Percentiles rank a stretch among this genome's conserved stretches.
phyloP scores from a whole-genome alignment of 2,888 invertebrate species.

The Aquatica leii region DNA sequence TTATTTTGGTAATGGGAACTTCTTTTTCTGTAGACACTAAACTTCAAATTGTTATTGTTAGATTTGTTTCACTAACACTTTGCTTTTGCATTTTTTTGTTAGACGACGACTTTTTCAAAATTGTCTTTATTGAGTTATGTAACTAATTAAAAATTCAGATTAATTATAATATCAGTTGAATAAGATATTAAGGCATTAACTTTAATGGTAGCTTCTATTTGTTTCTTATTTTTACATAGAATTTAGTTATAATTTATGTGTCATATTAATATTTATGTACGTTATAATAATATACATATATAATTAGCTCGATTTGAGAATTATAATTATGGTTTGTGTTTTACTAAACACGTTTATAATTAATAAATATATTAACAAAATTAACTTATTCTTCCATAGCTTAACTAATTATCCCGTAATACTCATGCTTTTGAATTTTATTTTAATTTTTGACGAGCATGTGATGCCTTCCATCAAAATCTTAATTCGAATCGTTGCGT shows the following conservation, averaged over 20 bases:
- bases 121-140: conserved; percentile 21
- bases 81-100: background rate
- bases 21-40: conserved; percentile 10
- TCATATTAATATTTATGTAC: conserved; percentile 37
- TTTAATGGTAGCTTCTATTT: conserved; percentile 35
- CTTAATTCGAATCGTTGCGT: too few relatives aligned
- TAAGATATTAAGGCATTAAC: conserved; percentile 28
- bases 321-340: conserved; percentile 27
- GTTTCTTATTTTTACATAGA: conserved; percentile 29
- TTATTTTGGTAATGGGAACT: conserved; percentile 6
- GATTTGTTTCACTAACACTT: conserved; percentile 4
- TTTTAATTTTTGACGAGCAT: background rate
- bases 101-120: background rate
- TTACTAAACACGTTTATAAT: conserved; percentile 25
- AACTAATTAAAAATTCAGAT: conserved; percentile 15
- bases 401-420: conserved; percentile 18
- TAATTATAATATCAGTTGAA: conserved; percentile 5
- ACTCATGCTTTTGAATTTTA: conserved; percentile 4
- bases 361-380: conserved; percentile 30
- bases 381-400: conserved; percentile 25
- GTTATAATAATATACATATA: conserved; percentile 16
- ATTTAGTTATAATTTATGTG: conserved; percentile 33
- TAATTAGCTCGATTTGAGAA: conserved; percentile 13
- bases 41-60: conserved; percentile 4
- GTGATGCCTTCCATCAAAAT: background rate